phyloP scores from a whole-genome alignment of 1,140 invertebrate species.

The Melipona quadrifasciata region DNA sequence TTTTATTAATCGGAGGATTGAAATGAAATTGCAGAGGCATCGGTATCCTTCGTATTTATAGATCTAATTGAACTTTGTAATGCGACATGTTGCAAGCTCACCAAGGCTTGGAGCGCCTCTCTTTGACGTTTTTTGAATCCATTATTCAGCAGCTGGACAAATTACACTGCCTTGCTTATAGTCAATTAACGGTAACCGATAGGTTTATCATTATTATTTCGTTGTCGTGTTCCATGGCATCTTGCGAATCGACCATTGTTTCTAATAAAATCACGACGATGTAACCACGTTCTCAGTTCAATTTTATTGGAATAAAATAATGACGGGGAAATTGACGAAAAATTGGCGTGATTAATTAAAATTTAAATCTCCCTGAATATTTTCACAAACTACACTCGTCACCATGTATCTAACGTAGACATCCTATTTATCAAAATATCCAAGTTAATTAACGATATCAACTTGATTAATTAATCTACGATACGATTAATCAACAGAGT shows the following conservation, averaged over 20 bases:
- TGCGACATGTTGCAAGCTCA: neutral
- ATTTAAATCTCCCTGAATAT: too few relatives aligned
- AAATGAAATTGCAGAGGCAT: neutral
- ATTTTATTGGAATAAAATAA: too few relatives aligned
- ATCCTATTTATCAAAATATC: too few relatives aligned
- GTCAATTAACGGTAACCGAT: constrained; percentile 23
- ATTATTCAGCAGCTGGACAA: neutral
- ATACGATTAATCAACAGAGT: too few relatives aligned
- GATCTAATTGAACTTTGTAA: constrained; percentile 10
- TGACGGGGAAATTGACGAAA: too few relatives aligned
- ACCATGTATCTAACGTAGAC: too few relatives aligned
- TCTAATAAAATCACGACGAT: neutral
- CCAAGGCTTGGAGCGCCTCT: neutral
- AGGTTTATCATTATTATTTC: neutral
- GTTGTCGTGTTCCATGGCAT: neutral
- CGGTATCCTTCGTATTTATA: neutral
- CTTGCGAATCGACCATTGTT: neutral
- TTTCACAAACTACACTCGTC: too few relatives aligned
- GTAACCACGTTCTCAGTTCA: neutral
- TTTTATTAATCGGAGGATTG: too few relatives aligned
- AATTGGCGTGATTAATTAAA: too few relatives aligned
- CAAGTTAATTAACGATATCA: too few relatives aligned
- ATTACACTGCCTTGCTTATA: constrained; percentile 2
- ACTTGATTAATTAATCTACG: too few relatives aligned
- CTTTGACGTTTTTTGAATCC: constrained; percentile 7